Percentiles rank a stretch among this genome's conserved stretches.
Conservation (phyloP, 1,140 invertebrate genomes). For the Parasteatoda tepidariorum region DNA sequence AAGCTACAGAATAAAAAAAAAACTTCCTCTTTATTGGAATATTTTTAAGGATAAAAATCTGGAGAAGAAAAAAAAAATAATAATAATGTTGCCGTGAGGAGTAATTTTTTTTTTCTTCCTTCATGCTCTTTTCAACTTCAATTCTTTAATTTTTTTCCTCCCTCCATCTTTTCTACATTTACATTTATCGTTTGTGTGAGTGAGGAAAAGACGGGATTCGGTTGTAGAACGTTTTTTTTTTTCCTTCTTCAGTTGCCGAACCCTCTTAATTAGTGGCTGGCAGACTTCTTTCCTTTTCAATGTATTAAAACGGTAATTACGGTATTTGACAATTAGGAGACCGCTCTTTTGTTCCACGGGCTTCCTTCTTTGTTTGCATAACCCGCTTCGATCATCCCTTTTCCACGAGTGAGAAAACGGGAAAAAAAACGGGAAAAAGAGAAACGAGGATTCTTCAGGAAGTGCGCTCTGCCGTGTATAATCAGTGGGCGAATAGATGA, state of each 20-base stretch:
- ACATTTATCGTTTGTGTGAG: constrained; percentile 10
- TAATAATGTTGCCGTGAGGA: constrained; percentile 18
- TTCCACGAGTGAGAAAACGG: too few species aligned
- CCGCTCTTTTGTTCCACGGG: constrained; percentile 7
- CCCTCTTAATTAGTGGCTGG: constrained; percentile 47
- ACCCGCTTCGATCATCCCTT: too few species aligned
- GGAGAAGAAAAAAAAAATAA: constrained; percentile 39
- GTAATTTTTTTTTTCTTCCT: constrained; percentile 34
- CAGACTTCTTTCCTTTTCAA: constrained; percentile 27
- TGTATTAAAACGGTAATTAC: constrained; percentile 55
- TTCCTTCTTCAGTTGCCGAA: too few species aligned
- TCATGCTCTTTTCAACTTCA: background rate
- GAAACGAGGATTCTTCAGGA: too few species aligned
- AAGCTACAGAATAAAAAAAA: too few species aligned
- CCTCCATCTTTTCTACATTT: too few species aligned
- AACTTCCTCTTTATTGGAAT: too few species aligned
- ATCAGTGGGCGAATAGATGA: too few species aligned
- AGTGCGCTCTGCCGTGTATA: too few species aligned
- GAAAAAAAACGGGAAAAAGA: too few species aligned
- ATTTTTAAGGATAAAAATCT: constrained; percentile 41
- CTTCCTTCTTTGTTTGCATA: constrained; percentile 38
- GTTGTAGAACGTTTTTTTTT: constrained; percentile 11
- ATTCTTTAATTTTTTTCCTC: constrained; percentile 22
- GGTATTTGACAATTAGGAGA: constrained; percentile 49
- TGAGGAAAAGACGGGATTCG: background rate